Evolutionary conservation across 2,113 vertebrate genomes (phyloP), one percentile per base, ranked within the genome.

Genomic region (Hoplias malabaricus): DNA sequence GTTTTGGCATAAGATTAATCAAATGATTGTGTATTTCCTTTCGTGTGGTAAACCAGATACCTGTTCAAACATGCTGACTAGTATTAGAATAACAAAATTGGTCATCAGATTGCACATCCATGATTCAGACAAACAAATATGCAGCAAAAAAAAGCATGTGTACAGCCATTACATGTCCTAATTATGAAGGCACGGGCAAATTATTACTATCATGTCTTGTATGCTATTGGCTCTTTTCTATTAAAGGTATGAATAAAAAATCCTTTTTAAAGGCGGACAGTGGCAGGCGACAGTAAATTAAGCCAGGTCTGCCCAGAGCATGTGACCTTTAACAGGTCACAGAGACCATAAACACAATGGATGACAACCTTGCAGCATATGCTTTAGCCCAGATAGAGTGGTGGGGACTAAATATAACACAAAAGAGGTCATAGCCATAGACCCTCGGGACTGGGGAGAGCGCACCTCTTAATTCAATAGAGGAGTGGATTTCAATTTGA

Each of bases 391-490:
- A 33, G 67, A 78, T 79, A 84, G 83, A 72, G 16, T 7, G 10
- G 57, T 69, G 33, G 53, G 31, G 50, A 78, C 71, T 72, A 86
- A 81, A 84, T 78, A 85, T 74, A 86, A 80, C 62, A 69, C 78
- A 75, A 81, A 83, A 71, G 78, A 83, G 83, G 81, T 83, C 80
- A 19, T 84, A 83, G 81, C 70, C 21, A 56, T 4, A 13, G 48
- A 61, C 36, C 43, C 82, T 10, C 7, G 56, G 36, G 54, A 78
- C 73, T 33, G 19, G n/a, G 36, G 4, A 56, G 43, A 69, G 70
- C 59, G 31, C 10, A 72, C 54, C 57, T 72, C 84, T 79, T 83
- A 75, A 77, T 70, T 86, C 83, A 79, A 59, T 33, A 12, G 23
- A 78, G 31, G 54, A 79, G 40, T 36, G 13, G 50, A 70, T 84